Base-by-base conservation (phyloP, 2,888 invertebrate genomes). In the Andricus curvator region DNA sequence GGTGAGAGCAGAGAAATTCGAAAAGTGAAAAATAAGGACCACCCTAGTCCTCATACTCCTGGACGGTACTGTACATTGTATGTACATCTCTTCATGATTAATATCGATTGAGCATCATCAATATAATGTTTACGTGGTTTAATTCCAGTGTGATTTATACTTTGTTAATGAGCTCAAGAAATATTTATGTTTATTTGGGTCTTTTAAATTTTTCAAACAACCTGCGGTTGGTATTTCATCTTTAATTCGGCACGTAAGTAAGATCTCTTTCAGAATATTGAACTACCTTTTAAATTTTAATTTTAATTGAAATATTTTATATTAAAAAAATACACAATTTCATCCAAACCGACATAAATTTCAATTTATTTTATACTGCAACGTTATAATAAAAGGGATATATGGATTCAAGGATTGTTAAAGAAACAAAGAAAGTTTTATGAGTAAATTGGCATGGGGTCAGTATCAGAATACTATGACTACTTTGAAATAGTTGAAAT, bases 141-240 rank as follows among this genome's bases (percentile, higher is more conserved):
- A 20, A 70, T 33, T 70, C n/a, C 20, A 70, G 29, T 29, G 17
- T 70, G 48, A 70, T 70, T 70, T 70, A 70, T 70, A 51, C 48
- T 29, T 33, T 33, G 0, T 9, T 29, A 33, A 70, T 25, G 51
- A 33, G 29, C 9, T 74, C 51, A 51, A 37, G 37, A 37, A 37
- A 56, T 74, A 74, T 56, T 56, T 74, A 74, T 51, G 51, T 51
- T 74, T n/a, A 74, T 56, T 74, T 74, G n/a, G 56, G 4, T n/a
- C 51, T 29, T 51, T n/a, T 56, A 33, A 56, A 74, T 56, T 56
- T 74, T 74, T 56, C 74, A 56, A 56, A 56, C 33, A 56, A 33
- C 29, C 74, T 56, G 74, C 33, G 37, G n/a, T 37, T 74, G 74
- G 6, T 74, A 56, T 56, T 33, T 0, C 9, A 51, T 56, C 29